phyloP scores from a whole-genome alignment of 2,797 vertebrate species.

The Melanotaenia trifasciata region DNA sequence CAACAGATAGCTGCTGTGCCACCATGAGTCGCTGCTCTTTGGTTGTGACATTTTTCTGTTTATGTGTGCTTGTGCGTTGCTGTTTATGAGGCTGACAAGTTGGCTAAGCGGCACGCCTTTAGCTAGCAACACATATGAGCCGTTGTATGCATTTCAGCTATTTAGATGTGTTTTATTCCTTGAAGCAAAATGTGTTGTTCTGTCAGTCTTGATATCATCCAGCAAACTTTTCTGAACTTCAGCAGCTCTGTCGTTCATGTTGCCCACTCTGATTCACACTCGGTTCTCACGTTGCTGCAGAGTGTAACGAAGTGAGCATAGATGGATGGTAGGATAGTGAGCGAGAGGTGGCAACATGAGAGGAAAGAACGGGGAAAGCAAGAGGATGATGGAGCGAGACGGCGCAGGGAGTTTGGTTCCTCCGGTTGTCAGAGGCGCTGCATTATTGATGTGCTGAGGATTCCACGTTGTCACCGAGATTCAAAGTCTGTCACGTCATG shows the following conservation, averaged over 20 bases:
- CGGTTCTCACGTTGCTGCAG: constrained; percentile 23
- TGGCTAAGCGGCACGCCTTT: constrained; percentile 40
- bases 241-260: constrained; percentile 15
- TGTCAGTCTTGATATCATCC: constrained; percentile 32
- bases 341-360: constrained; percentile 27
- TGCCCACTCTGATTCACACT: constrained; percentile 46
- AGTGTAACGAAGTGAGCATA: constrained; percentile 51
- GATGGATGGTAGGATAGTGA: constrained; percentile 47
- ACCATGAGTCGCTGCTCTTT: constrained; percentile 53
- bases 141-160: constrained; percentile 26
- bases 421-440: constrained; percentile 70
- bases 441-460: constrained; percentile 80
- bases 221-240: constrained; percentile 39
- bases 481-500: constrained; percentile 67
- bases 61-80: constrained; percentile 18
- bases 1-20: constrained; percentile 57
- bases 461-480: constrained; percentile 62
- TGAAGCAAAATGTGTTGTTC: constrained; percentile 22
- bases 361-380: constrained; percentile 14
- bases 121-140: constrained; percentile 30
- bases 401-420: constrained; percentile 67
- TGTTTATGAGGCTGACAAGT: constrained; percentile 44
- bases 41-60: constrained; percentile 49
- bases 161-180: constrained; percentile 44
- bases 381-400: constrained; percentile 57